Conservation (phyloP, 2,797 vertebrate genomes). For the Accipiter minullus region DNA sequence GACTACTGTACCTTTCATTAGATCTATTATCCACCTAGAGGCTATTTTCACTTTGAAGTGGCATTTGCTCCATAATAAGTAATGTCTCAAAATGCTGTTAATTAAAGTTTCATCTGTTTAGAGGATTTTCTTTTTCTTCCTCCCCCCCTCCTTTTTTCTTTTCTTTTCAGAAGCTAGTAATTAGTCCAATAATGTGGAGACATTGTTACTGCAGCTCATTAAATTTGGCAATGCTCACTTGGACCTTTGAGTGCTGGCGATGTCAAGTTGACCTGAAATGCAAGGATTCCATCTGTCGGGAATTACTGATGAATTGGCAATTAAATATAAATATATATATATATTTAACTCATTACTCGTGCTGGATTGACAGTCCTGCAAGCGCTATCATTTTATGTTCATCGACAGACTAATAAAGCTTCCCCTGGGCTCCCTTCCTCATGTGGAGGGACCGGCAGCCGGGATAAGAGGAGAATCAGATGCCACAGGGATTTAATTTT, state of each 20-base stretch:
- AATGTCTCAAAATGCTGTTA: conserved; percentile 55
- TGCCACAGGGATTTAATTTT: conserved; percentile 25
- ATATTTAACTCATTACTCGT: conserved; percentile 53
- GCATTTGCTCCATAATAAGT: conserved; percentile 51
- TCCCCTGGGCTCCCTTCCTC: conserved; percentile 18
- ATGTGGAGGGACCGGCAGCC: neutral
- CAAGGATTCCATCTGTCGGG: conserved; percentile 63
- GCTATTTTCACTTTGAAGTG: conserved; percentile 65
- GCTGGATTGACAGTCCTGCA: conserved; percentile 45
- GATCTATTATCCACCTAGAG: conserved; percentile 40
- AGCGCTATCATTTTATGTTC: conserved; percentile 24
- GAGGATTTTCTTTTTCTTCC: neutral
- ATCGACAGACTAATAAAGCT: conserved; percentile 19
- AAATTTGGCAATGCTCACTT: conserved; percentile 57
- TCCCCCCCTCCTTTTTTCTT: neutral
- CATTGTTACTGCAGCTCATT: conserved; percentile 58
- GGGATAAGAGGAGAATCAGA: conserved; percentile 14
- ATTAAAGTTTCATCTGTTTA: conserved; percentile 71
- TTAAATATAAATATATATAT: conserved; percentile 33
- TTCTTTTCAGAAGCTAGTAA: conserved; percentile 38
- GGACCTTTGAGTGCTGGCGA: conserved; percentile 51
- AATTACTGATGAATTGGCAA: conserved; percentile 39
- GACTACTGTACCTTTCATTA: conserved; percentile 2
- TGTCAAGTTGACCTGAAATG: conserved; percentile 53
- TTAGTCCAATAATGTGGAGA: conserved; percentile 52